Percentiles rank a stretch among this genome's conserved stretches.
Evolutionary conservation across 2,888 invertebrate species (phyloP).

Genomic region (Eilema griseolum): DNA sequence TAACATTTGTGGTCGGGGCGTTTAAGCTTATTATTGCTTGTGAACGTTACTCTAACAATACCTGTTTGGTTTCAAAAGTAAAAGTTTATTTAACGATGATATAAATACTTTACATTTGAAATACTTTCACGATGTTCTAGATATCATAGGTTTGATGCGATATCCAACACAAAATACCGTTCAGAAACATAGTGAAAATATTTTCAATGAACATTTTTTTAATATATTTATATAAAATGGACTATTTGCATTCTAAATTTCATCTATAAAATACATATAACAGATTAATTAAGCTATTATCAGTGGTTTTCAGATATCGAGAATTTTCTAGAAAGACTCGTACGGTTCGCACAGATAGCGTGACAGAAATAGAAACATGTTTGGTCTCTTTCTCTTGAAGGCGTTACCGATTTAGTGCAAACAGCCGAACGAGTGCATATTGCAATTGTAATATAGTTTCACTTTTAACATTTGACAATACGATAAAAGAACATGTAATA

Average conservation of each 20-base stretch:
- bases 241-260: conserved; percentile 36
- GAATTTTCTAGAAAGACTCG: conserved; percentile 15
- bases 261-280: conserved; percentile 36
- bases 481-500: conserved; percentile 14
- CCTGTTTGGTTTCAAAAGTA: conserved; percentile 6
- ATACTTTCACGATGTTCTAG: conserved; percentile 33
- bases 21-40: conserved; percentile 12
- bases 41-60: background rate
- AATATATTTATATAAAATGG: conserved; percentile 15
- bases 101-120: conserved; percentile 28
- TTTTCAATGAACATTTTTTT: conserved; percentile 8
- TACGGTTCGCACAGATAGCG: conserved; percentile 13
- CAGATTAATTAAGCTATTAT: conserved; percentile 24
- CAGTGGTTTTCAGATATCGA: conserved; percentile 29
- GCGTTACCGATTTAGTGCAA: conserved; percentile 27
- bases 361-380: conserved; percentile 26
- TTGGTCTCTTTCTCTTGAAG: conserved; percentile 21
- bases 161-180: background rate
- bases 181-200: conserved; percentile 32
- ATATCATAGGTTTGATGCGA: background rate
- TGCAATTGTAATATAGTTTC: conserved; percentile 9
- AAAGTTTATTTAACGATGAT: conserved; percentile 9
- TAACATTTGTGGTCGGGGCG: conserved; percentile 32
- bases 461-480: conserved; percentile 8
- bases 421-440: conserved; percentile 26